Evolutionary conservation across 2,888 invertebrate species (phyloP).

Genomic region (Hemithea aestivaria): DNA sequence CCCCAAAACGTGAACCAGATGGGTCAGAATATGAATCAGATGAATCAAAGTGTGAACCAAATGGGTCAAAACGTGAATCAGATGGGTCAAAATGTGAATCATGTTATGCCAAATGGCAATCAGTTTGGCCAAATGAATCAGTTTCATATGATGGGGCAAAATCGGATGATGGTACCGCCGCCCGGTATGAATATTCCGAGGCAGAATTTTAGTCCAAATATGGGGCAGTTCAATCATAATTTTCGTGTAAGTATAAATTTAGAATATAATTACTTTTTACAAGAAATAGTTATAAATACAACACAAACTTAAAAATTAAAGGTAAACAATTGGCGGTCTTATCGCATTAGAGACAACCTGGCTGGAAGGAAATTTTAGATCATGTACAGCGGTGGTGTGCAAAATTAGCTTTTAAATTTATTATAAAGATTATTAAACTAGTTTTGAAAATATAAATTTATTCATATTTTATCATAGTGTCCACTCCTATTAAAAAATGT

Average conservation of each 20-base stretch:
- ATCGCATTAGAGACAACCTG: no score
- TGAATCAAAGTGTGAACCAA: constrained; percentile 23
- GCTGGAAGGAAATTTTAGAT: no score
- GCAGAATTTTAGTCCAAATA: constrained; percentile 59
- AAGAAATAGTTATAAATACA: no score
- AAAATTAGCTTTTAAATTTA: no score
- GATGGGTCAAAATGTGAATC: constrained; percentile 32
- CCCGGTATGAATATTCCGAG: constrained; percentile 63
- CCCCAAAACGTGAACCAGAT: constrained; percentile 16
- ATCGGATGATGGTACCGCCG: constrained; percentile 61
- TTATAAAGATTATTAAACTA: no score
- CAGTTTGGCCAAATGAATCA: constrained; percentile 60
- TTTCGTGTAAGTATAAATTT: constrained; percentile 65
- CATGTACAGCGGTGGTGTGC: no score
- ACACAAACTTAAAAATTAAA: no score
- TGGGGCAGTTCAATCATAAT: constrained; percentile 59
- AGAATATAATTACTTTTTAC: no score
- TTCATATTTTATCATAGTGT: no score
- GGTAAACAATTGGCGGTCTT: no score
- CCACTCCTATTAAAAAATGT: no score
- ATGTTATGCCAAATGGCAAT: constrained; percentile 56
- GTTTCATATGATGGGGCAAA: constrained; percentile 60
- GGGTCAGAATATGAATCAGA: constrained; percentile 26
- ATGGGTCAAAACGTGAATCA: constrained; percentile 29
- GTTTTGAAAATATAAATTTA: no score